These are phyloP conservation scores for Prionailurus viverrinus DNA, from an alignment of 2,113 vertebrate species.

Conservation along the genomic window DNA sequence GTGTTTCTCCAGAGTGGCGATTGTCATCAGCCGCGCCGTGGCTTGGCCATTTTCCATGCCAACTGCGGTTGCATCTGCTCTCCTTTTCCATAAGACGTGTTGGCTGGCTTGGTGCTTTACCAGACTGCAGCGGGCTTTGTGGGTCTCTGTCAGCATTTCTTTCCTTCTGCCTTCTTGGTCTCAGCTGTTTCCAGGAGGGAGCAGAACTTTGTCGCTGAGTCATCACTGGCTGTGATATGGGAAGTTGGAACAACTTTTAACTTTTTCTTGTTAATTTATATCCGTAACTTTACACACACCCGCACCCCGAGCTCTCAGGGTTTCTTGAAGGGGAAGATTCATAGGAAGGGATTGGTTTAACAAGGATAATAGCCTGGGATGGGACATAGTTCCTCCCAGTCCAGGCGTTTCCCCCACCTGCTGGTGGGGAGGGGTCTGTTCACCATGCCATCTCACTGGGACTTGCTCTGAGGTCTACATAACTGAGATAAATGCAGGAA, in stretches of 20 bases:
- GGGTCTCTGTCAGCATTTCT: constrained; percentile 77
- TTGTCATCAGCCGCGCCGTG: constrained; percentile 26
- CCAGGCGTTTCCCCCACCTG: neutral
- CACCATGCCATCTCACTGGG: neutral
- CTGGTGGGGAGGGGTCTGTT: neutral
- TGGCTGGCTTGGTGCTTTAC: constrained; percentile 76
- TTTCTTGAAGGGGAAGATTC: neutral
- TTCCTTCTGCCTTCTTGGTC: neutral
- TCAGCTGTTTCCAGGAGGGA: constrained; percentile 45
- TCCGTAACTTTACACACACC: neutral
- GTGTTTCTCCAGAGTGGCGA: constrained; percentile 20
- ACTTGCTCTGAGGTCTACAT: neutral
- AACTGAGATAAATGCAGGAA: neutral
- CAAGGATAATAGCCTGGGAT: neutral
- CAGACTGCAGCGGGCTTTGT: constrained; percentile 66
- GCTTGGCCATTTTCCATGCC: constrained; percentile 50
- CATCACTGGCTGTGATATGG: neutral
- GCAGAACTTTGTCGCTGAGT: constrained; percentile 43
- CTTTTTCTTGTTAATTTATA: constrained; percentile 7
- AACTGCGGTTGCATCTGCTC: constrained; percentile 63
- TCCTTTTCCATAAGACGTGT: constrained; percentile 61
- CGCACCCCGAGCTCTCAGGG: neutral
- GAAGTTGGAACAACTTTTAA: constrained; percentile 3
- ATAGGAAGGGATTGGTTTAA: neutral
- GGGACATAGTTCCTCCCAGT: neutral